Conservation (phyloP, 2,797 vertebrate species). For the Amniataba percoides region DNA sequence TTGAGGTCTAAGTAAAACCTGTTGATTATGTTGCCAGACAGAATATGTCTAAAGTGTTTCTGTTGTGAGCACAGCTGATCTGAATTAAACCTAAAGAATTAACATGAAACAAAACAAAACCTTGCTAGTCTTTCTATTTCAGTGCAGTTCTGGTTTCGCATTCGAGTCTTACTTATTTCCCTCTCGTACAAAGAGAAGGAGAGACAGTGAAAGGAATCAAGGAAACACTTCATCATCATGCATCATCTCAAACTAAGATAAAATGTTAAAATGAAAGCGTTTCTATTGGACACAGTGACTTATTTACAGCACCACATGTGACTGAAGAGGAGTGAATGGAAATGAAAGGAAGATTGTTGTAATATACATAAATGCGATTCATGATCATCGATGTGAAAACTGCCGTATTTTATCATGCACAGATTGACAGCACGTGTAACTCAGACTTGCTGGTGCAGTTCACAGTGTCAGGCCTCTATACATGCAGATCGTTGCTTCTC, state of each 20-base stretch:
- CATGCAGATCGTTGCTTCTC: slow-evolving; percentile 15
- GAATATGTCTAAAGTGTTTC: not conserved
- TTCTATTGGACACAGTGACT: not conserved
- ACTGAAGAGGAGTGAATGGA: not conserved
- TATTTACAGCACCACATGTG: not conserved
- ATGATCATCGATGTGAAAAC: not conserved
- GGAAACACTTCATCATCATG: not conserved
- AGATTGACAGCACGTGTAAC: not conserved
- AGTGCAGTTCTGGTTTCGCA: not conserved
- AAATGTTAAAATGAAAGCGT: not conserved
- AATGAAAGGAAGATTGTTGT: not conserved
- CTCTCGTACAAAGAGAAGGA: not conserved
- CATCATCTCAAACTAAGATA: too few relatives aligned
- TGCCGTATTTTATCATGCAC: not conserved
- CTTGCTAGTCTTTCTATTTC: not conserved
- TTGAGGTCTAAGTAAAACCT: not conserved
- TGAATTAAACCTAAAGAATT: not conserved
- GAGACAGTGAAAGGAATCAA: not conserved
- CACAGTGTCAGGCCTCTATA: not conserved
- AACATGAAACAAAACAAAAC: not conserved
- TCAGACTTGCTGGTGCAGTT: not conserved
- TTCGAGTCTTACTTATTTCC: not conserved
- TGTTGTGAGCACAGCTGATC: not conserved
- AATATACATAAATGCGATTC: not conserved
- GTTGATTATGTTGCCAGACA: not conserved